Percentiles rank a stretch among this genome's conserved stretches.
These are phyloP conservation scores for Melanotaenia trifasciata DNA, from an alignment of 2,797 vertebrate species.

Conservation along the genomic window DNA sequence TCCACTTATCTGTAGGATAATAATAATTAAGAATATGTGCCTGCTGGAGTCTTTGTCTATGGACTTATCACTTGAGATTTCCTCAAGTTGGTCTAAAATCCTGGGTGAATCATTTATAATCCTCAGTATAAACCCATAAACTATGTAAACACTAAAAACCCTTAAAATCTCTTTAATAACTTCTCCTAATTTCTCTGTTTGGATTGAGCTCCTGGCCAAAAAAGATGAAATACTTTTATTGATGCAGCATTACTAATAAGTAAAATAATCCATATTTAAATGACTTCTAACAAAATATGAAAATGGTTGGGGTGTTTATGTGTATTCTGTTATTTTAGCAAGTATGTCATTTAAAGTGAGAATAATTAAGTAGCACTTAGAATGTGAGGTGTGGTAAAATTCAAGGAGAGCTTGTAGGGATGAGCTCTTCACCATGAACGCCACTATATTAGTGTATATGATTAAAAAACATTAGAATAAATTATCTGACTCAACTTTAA, in stretches of 20 bases:
- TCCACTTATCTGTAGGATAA: slow-evolving; percentile 51
- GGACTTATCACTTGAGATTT: slow-evolving; percentile 56
- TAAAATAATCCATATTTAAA: slow-evolving; percentile 27
- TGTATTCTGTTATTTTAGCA: background rate
- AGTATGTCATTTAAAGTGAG: background rate
- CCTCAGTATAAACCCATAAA: slow-evolving; percentile 46
- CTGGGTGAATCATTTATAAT: slow-evolving; percentile 56
- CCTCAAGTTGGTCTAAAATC: slow-evolving; percentile 61
- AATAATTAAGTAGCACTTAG: too few species aligned
- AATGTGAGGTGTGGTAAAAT: too few species aligned
- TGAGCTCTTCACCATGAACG: background rate
- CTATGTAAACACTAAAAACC: slow-evolving; percentile 36
- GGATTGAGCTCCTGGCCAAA: background rate
- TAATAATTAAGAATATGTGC: slow-evolving; percentile 50
- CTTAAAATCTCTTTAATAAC: slow-evolving; percentile 50
- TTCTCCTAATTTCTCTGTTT: slow-evolving; percentile 29
- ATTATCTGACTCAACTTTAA: too few species aligned
- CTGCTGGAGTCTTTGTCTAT: slow-evolving; percentile 43
- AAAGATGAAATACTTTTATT: slow-evolving; percentile 11
- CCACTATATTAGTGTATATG: background rate
- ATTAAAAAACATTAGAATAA: too few species aligned
- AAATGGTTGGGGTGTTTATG: too few species aligned
- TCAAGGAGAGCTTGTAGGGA: background rate
- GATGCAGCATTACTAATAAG: slow-evolving; percentile 13
- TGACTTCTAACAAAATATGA: background rate